Evolutionary conservation across 2,113 vertebrate species (phyloP).

Genomic region (Lagenorhynchus albirostris): DNA sequence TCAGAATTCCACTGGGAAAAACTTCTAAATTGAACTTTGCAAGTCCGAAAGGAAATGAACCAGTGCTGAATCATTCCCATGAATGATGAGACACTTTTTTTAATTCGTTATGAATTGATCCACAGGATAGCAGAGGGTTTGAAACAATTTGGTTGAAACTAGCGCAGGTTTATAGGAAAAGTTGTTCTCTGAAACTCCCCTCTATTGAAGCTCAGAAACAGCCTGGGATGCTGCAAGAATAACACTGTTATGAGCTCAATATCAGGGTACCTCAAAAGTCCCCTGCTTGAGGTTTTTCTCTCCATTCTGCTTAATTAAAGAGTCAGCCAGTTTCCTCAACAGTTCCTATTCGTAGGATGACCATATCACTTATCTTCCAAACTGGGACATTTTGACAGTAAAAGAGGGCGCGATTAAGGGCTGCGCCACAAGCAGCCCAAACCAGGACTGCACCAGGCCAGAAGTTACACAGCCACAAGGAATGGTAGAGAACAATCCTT

Average conservation of each 20-base stretch:
- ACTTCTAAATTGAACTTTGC: constrained; percentile 24
- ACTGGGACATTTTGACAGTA: neutral
- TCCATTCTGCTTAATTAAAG: neutral
- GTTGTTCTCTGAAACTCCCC: neutral
- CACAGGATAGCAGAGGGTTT: neutral
- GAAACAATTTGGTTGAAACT: neutral
- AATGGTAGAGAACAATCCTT: neutral
- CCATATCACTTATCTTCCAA: neutral
- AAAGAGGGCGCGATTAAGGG: neutral
- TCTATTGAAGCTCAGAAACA: neutral
- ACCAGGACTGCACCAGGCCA: neutral
- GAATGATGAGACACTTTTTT: constrained; percentile 37
- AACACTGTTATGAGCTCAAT: neutral
- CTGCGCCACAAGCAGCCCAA: neutral
- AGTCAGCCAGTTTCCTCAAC: neutral
- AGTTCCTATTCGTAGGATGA: neutral
- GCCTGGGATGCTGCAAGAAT: neutral
- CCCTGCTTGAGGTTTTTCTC: neutral
- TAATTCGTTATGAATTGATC: constrained; percentile 11
- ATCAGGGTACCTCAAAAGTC: neutral
- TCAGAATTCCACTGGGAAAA: constrained; percentile 23
- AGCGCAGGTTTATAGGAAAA: neutral
- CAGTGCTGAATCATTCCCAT: constrained; percentile 54
- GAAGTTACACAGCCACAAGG: neutral
- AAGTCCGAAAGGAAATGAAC: constrained; percentile 58